phyloP scores from a whole-genome alignment of 2,797 vertebrate genomes.

The Tokudaia tokunoshimensis region DNA sequence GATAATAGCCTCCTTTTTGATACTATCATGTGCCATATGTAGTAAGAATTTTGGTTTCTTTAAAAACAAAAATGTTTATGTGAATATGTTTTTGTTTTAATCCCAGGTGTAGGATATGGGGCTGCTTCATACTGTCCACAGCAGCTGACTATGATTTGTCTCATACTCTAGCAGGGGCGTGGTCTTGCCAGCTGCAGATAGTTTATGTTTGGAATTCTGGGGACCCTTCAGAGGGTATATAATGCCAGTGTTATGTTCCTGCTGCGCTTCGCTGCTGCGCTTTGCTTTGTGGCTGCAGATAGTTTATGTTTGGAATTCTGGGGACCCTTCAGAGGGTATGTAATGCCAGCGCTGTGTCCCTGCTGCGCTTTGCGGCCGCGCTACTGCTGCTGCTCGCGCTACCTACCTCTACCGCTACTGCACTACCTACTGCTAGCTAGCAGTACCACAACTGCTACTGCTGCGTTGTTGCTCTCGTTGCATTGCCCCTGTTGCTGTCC shows the following conservation, averaged over 20 bases:
- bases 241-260: background rate
- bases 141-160: background rate
- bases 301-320: no score
- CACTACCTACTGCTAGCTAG: no score
- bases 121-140: background rate
- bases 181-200: background rate
- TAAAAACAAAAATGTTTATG: background rate
- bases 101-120: background rate
- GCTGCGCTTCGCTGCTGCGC: no score
- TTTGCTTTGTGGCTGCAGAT: no score
- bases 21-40: background rate
- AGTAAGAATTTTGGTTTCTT: background rate
- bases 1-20: background rate
- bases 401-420: no score
- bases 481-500: no score
- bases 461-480: no score
- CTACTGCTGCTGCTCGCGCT: no score
- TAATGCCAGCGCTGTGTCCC: no score
- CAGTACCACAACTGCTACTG: no score
- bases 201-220: background rate
- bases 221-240: background rate
- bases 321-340: no score
- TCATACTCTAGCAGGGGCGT: background rate
- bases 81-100: background rate
- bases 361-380: no score